Conservation (phyloP, 2,888 invertebrate genomes). For the Agonum fuliginosum region DNA sequence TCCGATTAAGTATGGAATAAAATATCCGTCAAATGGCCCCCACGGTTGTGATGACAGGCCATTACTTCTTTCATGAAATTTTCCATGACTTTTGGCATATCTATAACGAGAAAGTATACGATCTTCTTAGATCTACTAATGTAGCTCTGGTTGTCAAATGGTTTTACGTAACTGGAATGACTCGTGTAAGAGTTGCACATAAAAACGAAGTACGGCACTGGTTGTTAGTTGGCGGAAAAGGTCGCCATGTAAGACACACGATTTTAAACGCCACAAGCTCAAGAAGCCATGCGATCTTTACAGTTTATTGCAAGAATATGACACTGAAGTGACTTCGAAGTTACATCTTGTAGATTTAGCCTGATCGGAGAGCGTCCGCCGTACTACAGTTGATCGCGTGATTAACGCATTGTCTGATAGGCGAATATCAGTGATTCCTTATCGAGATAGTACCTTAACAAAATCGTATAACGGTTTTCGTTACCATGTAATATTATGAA, state of each 20-base stretch:
- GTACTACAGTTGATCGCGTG: constrained; percentile 74
- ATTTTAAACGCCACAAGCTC: constrained; percentile 74
- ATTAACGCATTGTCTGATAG: constrained; percentile 72
- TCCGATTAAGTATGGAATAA: no score
- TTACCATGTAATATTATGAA: no score
- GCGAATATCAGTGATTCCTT: constrained; percentile 71
- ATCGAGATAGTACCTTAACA: constrained; percentile 73
- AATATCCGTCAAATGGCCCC: no score
- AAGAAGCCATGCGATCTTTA: constrained; percentile 75
- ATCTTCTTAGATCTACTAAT: constrained; percentile 70
- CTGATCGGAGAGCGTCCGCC: constrained; percentile 74
- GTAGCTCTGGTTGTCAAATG: constrained; percentile 68
- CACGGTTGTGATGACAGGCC: no score
- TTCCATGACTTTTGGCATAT: constrained; percentile 73
- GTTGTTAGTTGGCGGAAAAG: constrained; percentile 70
- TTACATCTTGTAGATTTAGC: constrained; percentile 75
- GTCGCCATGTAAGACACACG: constrained; percentile 74
- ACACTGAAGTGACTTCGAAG: constrained; percentile 67
- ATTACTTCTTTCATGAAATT: no score
- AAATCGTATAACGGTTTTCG: no score
- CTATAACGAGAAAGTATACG: constrained; percentile 75
- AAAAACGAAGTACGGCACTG: constrained; percentile 68
- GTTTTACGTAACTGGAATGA: constrained; percentile 66
- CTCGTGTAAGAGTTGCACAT: constrained; percentile 66
- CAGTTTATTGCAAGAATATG: constrained; percentile 68